Evolutionary conservation across 2,113 vertebrate species (phyloP).

Genomic region (Peucedramus taeniatus): DNA sequence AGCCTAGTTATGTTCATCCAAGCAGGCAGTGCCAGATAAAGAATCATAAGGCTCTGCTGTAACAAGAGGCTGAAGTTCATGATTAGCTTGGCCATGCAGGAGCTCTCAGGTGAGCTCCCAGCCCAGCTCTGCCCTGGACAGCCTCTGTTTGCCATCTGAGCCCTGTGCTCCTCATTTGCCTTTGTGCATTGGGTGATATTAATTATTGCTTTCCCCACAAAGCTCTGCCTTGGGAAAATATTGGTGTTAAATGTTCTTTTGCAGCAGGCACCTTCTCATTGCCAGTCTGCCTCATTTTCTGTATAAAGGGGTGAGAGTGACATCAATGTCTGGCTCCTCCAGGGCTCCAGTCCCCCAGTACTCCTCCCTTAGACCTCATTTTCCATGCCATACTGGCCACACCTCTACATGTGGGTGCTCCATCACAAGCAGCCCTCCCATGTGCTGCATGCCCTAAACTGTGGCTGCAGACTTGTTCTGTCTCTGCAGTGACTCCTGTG

Average conservation of each 20-base stretch:
- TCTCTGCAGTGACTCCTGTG: not conserved
- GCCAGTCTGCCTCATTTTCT: not conserved
- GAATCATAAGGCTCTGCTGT: not conserved
- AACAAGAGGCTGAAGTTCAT: not conserved
- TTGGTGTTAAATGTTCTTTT: not conserved
- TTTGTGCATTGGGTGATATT: not conserved
- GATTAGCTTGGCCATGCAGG: not conserved
- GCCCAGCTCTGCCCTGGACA: not conserved
- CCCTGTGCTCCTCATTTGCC: not conserved
- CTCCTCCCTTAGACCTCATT: not conserved
- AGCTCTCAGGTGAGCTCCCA: not conserved
- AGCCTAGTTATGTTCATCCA: not conserved
- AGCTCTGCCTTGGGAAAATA: not conserved
- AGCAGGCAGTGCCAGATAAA: not conserved
- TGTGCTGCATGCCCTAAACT: accelerated
- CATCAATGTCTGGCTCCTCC: not conserved
- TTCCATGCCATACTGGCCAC: not conserved
- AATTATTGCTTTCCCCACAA: not conserved
- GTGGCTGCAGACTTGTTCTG: not conserved
- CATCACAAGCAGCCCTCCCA: not conserved
- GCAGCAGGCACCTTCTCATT: not conserved
- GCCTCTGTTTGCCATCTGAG: not conserved
- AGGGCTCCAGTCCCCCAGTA: not conserved
- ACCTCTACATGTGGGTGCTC: not conserved
- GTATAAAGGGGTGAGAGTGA: not conserved